These are phyloP conservation scores for Mustela lutreola DNA, from an alignment of 2,113 vertebrate species.

Conservation along the genomic window DNA sequence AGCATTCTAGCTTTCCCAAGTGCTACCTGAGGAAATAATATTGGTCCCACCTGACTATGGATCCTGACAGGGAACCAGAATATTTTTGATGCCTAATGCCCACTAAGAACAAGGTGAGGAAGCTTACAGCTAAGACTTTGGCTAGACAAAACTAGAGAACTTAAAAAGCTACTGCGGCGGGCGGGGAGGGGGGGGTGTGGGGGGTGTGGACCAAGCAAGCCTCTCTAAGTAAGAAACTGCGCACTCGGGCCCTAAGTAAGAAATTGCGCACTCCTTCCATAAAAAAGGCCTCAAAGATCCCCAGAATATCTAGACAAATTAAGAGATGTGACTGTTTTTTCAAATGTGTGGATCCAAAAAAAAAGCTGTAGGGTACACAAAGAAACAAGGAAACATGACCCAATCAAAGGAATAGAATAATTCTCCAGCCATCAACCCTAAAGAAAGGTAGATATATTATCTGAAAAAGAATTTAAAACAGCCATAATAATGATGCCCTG, in stretches of 20 bases:
- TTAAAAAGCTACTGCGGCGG: not conserved
- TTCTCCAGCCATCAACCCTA: not conserved
- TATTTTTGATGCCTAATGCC: not conserved
- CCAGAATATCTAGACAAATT: not conserved
- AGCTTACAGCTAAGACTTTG: not conserved
- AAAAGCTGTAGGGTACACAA: not conserved
- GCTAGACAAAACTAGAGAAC: not conserved
- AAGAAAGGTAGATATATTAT: not conserved
- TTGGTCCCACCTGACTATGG: not conserved
- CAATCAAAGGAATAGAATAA: not conserved
- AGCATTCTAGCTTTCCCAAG: not conserved
- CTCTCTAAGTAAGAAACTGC: not conserved
- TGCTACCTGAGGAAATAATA: not conserved
- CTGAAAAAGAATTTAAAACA: not conserved
- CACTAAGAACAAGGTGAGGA: not conserved
- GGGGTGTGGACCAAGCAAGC: not conserved
- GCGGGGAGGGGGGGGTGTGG: too few species aligned
- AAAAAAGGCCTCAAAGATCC: not conserved
- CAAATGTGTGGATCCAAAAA: not conserved
- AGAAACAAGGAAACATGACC: not conserved
- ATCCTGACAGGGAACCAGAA: not conserved
- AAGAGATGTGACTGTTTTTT: not conserved
- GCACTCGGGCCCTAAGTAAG: not conserved
- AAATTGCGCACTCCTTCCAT: not conserved
- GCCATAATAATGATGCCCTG: not conserved